Base-by-base conservation (phyloP, 2,797 vertebrate species). In the Sarcoramphus papa region DNA sequence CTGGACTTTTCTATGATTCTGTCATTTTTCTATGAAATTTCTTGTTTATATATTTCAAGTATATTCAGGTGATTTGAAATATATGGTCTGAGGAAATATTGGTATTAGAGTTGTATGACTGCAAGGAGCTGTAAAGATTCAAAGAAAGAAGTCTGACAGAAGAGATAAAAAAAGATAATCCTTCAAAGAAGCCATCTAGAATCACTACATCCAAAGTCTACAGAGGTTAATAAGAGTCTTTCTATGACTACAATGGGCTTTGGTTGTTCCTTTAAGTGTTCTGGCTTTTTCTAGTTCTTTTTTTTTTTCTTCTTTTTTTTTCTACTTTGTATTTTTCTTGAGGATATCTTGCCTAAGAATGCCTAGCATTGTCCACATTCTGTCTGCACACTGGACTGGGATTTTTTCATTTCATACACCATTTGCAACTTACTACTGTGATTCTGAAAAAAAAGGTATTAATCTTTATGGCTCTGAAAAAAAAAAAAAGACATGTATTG, bases 361-460 rank as follows among this genome's bases (percentile, higher is more conserved):
- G n/a, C 7, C 12, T 69, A 60, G 21, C 18, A 51, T 50, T 68
- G 10, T 84, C 21, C 41, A n/a, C 88, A 88, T 82, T 89, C 60
- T 76, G 25, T 73, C 47, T 86, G 43, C n/a, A 56, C 15, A 59
- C 4, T 69, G 43, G 23, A 59, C 21, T 85, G 43, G 16, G n/a
- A 20, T 82, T 74, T 87, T 87, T 92, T 63, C 4, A 73, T 86
- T 91, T 95, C 57, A 82, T 81, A 60, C 13, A 53, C 70, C 22
- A 78, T 78, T 95, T 83, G 20, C 19, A 91, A 69, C 23, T 79
- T 85, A 11, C 33, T 94, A 54, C 11, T 56, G 24, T 51, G 57
- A 78, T 78, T 83, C 14, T 43, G 48, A 43, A 41, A 41, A 85
- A 64, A 81, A 63, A 56, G 6, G 24, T 43, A 51, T 77, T 54